phyloP scores from a whole-genome alignment of 2,888 invertebrate genomes.

The Branchellion lobata region DNA sequence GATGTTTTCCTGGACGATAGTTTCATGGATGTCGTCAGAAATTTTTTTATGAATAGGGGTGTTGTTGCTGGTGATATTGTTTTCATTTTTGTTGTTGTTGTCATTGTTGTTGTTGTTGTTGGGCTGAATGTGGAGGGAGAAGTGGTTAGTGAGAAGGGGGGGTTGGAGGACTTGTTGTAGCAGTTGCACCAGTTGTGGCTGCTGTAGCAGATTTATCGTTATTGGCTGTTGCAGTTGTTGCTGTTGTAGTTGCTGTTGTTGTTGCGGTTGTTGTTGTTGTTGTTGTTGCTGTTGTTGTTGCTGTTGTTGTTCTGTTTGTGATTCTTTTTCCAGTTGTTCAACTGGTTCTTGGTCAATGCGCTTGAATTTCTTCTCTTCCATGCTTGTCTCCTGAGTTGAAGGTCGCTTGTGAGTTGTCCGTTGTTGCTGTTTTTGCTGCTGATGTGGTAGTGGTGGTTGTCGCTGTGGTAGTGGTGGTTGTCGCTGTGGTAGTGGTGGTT shows the following conservation, averaged over 20 bases:
- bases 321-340: no score
- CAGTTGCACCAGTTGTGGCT: neutral
- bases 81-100: neutral
- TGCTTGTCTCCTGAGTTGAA: no score
- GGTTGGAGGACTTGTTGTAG: neutral
- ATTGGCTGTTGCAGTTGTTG: neutral
- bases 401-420: no score
- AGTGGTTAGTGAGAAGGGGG: neutral
- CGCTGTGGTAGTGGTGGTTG: neutral
- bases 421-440: conserved; percentile 23
- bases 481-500: no score
- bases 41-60: no score
- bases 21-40: no score
- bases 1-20: no score
- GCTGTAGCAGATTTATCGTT: neutral
- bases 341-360: no score
- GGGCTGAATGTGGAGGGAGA: neutral
- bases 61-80: no score
- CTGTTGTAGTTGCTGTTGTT: neutral
- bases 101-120: neutral
- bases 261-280: conserved; percentile 7
- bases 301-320: neutral
- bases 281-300: neutral
- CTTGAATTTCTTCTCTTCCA: no score
- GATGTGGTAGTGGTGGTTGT: conserved; percentile 1